Evolutionary conservation across 1,140 invertebrate species (phyloP).

Genomic region (Drosophila nigromelanica): DNA sequence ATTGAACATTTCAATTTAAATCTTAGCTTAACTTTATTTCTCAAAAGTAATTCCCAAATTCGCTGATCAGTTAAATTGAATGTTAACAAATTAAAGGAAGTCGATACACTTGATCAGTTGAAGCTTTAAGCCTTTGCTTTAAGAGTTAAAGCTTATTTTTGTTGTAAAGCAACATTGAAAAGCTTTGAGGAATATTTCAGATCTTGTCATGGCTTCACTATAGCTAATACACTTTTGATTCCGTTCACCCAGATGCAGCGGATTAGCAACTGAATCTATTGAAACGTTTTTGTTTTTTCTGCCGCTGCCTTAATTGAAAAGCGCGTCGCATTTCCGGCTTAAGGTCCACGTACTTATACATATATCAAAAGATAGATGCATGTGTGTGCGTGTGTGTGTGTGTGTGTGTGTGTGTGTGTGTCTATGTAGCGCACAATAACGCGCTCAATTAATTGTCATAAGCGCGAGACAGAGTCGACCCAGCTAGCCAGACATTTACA

Average conservation of each 20-base stretch:
- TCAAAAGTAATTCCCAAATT: too few relatives aligned
- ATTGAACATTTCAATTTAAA: too few relatives aligned
- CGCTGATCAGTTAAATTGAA: too few relatives aligned
- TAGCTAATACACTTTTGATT: constrained; percentile 14
- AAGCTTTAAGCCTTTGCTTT: too few relatives aligned
- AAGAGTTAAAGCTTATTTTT: too few relatives aligned
- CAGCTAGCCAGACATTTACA: constrained; percentile 21
- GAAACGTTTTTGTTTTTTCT: constrained; percentile 22
- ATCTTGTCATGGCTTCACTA: background rate
- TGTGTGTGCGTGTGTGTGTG: background rate
- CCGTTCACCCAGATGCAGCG: constrained; percentile 30
- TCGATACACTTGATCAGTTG: too few relatives aligned
- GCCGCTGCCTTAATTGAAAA: constrained; percentile 68
- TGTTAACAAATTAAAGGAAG: too few relatives aligned
- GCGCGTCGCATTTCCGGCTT: constrained; percentile 78
- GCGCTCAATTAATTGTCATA: constrained; percentile 71
- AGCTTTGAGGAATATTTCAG: background rate
- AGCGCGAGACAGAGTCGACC: constrained; percentile 48
- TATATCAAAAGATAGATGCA: background rate
- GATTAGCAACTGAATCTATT: constrained; percentile 20
- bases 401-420: constrained; percentile 1
- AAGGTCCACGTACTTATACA: constrained; percentile 27
- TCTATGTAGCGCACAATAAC: constrained; percentile 18
- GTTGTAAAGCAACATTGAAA: too few relatives aligned
- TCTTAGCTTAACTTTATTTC: too few relatives aligned